Percentiles rank a stretch among this genome's conserved stretches.
Conservation (phyloP, 1,140 invertebrate genomes). For the Planococcus citri region DNA sequence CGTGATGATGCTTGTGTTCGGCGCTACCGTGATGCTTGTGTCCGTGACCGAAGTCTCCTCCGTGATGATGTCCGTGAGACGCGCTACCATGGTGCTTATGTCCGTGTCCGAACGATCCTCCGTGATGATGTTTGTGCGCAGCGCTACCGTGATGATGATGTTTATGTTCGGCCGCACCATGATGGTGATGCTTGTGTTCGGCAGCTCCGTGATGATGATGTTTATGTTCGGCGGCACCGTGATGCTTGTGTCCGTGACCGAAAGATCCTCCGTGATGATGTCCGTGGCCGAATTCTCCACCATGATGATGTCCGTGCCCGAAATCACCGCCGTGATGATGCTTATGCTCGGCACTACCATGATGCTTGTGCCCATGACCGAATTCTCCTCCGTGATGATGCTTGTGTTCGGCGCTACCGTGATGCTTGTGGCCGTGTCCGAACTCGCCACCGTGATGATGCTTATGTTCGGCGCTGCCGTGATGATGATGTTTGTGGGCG, state of each 20-base stretch:
- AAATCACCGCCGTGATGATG: constrained; percentile 24
- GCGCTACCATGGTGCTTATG: constrained; percentile 26
- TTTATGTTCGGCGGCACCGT: constrained; percentile 25
- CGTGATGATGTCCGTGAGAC: constrained; percentile 26
- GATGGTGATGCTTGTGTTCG: constrained; percentile 25
- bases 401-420: constrained; percentile 23
- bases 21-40: constrained; percentile 25
- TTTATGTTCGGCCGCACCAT: constrained; percentile 25
- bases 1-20: constrained; percentile 21
- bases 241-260: constrained; percentile 25
- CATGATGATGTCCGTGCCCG: constrained; percentile 24
- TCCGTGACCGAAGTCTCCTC: constrained; percentile 25
- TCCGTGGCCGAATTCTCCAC: constrained; percentile 25
- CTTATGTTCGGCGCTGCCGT: constrained; percentile 23
- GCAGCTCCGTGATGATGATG: constrained; percentile 24
- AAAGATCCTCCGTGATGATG: constrained; percentile 26
- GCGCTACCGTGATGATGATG: constrained; percentile 25
- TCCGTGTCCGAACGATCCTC: constrained; percentile 24
- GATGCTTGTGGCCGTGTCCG: constrained; percentile 22
- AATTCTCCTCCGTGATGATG: constrained; percentile 24
- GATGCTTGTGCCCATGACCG: constrained; percentile 25
- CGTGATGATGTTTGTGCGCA: constrained; percentile 26
- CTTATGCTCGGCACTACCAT: constrained; percentile 21
- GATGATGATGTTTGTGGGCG: constrained; percentile 22
- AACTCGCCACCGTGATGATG: constrained; percentile 23